These are phyloP conservation scores for Gari tellinella DNA, from an alignment of 2,888 invertebrate genomes.

Conservation along the genomic window DNA sequence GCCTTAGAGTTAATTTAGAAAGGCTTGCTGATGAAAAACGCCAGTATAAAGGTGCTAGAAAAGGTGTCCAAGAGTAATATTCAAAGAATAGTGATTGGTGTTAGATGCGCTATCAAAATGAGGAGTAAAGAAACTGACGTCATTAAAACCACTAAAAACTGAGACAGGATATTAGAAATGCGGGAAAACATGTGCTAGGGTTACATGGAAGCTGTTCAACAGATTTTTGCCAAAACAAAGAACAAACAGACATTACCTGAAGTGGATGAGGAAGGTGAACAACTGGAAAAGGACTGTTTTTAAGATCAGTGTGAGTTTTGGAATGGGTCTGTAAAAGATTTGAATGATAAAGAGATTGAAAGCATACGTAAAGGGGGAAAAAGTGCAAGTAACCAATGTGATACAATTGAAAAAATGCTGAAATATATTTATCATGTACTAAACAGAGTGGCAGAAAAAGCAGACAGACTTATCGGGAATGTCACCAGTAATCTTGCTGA, in stretches of 20 bases:
- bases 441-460: conserved; percentile 40
- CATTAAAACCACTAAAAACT: conserved; percentile 14
- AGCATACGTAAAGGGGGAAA: background rate
- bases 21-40: conserved; percentile 28
- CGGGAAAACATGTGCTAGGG: conserved; percentile 43
- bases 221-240: conserved; percentile 5
- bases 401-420: conserved; percentile 9
- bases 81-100: conserved; percentile 23
- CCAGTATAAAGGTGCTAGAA: conserved; percentile 33
- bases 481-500: conserved; percentile 53
- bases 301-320: conserved; percentile 20
- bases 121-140: conserved; percentile 16
- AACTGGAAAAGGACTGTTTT: background rate
- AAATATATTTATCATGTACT: conserved; percentile 35
- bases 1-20: conserved; percentile 23
- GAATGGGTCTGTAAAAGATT: background rate
- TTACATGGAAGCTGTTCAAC: no score
- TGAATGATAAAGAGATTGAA: conserved; percentile 9
- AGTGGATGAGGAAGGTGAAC: background rate
- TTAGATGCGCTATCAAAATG: conserved; percentile 52
- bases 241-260: background rate
- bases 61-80: conserved; percentile 6
- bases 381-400: background rate
- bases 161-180: conserved; percentile 44
- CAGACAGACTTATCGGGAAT: conserved; percentile 37